Conservation (phyloP, 2,888 invertebrate genomes). For the Vanessa cardui region DNA sequence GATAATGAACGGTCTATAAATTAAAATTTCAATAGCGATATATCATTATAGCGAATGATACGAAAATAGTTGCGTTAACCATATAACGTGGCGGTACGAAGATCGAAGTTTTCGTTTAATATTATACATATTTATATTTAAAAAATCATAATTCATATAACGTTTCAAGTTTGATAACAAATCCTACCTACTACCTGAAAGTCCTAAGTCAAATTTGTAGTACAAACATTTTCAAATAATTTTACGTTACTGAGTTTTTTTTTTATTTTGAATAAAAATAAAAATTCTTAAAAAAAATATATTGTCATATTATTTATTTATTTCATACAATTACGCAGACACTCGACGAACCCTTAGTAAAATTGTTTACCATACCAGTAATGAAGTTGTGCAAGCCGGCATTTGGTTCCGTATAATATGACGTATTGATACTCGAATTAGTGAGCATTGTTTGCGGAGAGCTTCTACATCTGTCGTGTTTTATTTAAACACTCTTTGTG, state of each 20-base stretch:
- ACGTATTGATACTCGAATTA: slow-evolving; percentile 72
- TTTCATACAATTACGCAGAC: slow-evolving; percentile 6
- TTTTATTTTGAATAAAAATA: too few relatives aligned
- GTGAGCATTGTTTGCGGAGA: slow-evolving; percentile 67
- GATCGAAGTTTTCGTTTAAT: slow-evolving; percentile 7
- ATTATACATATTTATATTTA: not conserved
- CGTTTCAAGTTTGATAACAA: too few relatives aligned
- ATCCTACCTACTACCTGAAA: too few relatives aligned
- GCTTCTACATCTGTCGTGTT: slow-evolving; percentile 72
- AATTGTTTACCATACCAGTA: slow-evolving; percentile 43
- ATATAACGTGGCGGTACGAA: slow-evolving; percentile 30
- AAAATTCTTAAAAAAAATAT: not conserved
- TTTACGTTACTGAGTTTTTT: too few relatives aligned
- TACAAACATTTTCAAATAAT: too few relatives aligned
- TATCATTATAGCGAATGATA: slow-evolving; percentile 45
- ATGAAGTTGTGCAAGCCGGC: slow-evolving; percentile 63
- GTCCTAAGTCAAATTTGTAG: too few relatives aligned
- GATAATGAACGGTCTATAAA: slow-evolving; percentile 49
- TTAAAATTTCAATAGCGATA: slow-evolving; percentile 49
- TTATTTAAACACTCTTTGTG: slow-evolving; percentile 43
- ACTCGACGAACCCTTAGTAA: slow-evolving; percentile 29
- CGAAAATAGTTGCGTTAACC: slow-evolving; percentile 35
- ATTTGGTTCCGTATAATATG: slow-evolving; percentile 67
- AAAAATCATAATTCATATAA: too few relatives aligned
- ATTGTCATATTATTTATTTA: slow-evolving; percentile 2